Base-by-base conservation (phyloP, 2,797 vertebrate species). In the Squalus acanthias region DNA sequence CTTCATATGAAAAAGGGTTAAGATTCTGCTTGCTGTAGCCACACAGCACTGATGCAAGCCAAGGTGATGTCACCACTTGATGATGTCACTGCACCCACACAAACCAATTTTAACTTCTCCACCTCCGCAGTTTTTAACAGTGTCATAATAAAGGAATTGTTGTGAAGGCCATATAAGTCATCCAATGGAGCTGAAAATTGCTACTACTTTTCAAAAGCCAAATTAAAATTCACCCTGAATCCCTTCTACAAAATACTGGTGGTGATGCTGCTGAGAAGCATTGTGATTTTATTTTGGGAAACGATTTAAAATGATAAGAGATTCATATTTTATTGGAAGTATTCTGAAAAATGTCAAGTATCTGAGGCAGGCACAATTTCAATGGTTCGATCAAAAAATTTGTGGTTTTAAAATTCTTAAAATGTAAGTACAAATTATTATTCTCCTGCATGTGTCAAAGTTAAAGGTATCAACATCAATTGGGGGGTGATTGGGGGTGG, bases 1-100 rank as follows among this genome's bases (percentile, higher is more conserved):
- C n/a, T 69, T 69, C 20, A 24, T 20, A 24, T 93, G 91, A 46
- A 17, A 15, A 67, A 93, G 65, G 91, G n/a, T 93, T 93, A 93
- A 93, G 63, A 22, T 69, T 69, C n/a, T 69, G 63, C 91, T 69
- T 46, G 65, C 63, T 93, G 33, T 63, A 93, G 91, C 69, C 91
- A 93, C 91, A 93, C 7, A 69, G 17, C 65, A 69, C 17, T 93
- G 91, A 93, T 67, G 91, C 91, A 69, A 93, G 91, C 91, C 91
- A 67, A 93, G 91, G n/a, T 76, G 33, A 76, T 69, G 89, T 96
- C 96, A 94, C 26, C 50, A 79, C 69, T 57, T 46, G 39, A 72
- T 96, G 96, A 93, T 76, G 89, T 96, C 96, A 93, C 70, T 72
- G 72, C 96, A 65, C 89, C 96, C 87, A 96, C 96, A 72, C 96